These are phyloP conservation scores for Elachura formosa DNA, from an alignment of 2,113 vertebrate genomes.

Conservation along the genomic window DNA sequence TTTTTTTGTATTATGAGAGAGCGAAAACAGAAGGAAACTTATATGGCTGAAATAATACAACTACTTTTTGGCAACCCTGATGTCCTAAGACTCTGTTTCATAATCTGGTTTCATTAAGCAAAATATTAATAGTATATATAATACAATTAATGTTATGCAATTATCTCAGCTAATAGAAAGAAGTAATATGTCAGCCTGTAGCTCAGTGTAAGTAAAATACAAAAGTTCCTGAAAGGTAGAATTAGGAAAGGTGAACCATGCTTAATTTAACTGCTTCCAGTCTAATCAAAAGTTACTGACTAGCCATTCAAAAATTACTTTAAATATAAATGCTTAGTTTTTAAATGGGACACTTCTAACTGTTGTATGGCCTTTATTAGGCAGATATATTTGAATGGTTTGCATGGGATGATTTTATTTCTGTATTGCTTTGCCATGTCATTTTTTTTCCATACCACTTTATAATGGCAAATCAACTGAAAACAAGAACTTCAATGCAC, in stretches of 20 bases:
- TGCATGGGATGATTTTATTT: neutral
- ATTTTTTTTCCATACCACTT: neutral
- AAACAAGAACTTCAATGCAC: neutral
- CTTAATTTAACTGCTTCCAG: neutral
- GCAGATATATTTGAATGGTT: neutral
- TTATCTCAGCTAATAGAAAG: neutral
- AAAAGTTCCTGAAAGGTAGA: neutral
- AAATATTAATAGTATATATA: neutral
- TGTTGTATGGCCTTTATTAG: neutral
- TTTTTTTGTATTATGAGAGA: neutral
- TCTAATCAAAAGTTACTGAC: neutral
- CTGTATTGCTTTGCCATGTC: neutral
- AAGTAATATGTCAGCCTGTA: neutral
- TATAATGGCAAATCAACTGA: neutral
- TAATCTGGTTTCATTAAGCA: neutral
- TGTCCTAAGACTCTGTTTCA: neutral
- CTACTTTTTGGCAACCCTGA: rapidly evolving
- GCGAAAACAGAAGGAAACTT: neutral
- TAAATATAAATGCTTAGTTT: neutral
- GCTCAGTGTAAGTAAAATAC: neutral
- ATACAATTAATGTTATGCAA: neutral
- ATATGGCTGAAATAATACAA: neutral
- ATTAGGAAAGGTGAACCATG: neutral
- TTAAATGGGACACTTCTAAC: neutral
- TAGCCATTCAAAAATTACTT: neutral